Base-by-base conservation (phyloP, 2,888 invertebrate genomes). In the Dicycla oo region DNA sequence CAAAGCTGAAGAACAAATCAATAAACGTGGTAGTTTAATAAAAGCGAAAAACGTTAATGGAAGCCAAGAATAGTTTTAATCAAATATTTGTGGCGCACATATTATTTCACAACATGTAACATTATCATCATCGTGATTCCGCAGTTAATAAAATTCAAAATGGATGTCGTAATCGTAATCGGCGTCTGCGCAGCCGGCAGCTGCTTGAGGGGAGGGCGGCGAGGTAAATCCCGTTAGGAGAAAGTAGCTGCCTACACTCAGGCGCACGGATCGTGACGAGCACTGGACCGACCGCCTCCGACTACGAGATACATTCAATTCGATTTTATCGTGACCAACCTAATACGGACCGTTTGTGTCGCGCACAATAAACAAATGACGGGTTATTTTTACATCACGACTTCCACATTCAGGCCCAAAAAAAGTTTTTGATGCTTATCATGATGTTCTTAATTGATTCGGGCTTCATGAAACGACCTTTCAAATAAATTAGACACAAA, bases 191-290 rank as follows among this genome's bases (percentile, higher is more conserved):
- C 87, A 85, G 89, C 81, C 85, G 83, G 83, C 84, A 77, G 84
- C 82, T 75, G 83, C 78, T 83, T 73, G 81, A 54, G 83, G 82
- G 75, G 85, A 78, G 86, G 84, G 89, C 88, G 84, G 88, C 78
- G 90, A 84, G 87, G 89, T 78, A 87, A 89, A 92, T 95, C 93
- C 96, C 95, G 96, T 96, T 95, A 96, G 93, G 95, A 95, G 96
- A 96, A 96, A 96, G 96, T 95, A 93, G 94, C 93, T 93, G 93
- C 94, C 94, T 93, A 94, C 94, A 93, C 92, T 90, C 88, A 78
- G 83, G 89, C 89, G 90, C 92, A 90, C 88, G 87, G 88, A 89
- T 93, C 93, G 93, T 94, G 93, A 92, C 91, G 88, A 87, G 88
- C 89, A 86, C 83, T 87, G 89, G 88, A 88, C 89, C 88, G 87